Conservation (phyloP, 92 coral and sea anemone genomes). For the Phenganax stokvisi region DNA sequence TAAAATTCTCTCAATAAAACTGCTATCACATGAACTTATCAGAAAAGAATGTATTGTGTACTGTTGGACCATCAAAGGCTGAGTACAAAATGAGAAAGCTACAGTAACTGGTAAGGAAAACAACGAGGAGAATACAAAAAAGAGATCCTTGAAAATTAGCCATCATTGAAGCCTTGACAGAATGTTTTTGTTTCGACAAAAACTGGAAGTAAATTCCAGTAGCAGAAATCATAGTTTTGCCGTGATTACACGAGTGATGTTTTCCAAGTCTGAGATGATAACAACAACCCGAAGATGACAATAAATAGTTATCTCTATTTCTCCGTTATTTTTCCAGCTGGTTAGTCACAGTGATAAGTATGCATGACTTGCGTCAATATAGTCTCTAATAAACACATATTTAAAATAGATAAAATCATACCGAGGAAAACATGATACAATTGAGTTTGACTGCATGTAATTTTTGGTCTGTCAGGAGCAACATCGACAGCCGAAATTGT, state of each 20-base stretch:
- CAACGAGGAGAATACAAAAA: background rate
- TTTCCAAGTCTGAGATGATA: background rate
- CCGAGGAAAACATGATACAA: background rate
- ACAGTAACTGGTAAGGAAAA: background rate
- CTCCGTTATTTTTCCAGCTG: conserved; percentile 36
- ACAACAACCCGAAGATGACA: background rate
- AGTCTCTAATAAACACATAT: conserved; percentile 9
- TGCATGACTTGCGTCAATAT: conserved; percentile 9
- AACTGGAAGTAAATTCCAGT: background rate
- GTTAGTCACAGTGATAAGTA: conserved; percentile 14
- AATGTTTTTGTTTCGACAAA: background rate
- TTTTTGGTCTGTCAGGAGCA: no score
- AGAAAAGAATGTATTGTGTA: conserved; percentile 5
- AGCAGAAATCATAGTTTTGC: conserved; percentile 6
- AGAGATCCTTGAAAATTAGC: background rate
- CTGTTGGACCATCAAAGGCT: background rate
- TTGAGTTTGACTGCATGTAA: background rate
- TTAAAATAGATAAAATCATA: conserved; percentile 7
- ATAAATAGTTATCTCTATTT: background rate
- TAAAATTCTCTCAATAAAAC: background rate
- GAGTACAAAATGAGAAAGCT: background rate
- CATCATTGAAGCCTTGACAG: background rate
- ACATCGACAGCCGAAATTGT: no score
- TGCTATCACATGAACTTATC: conserved; percentile 15
- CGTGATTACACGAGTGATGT: background rate